These are phyloP conservation scores for Tonatia bakeri DNA, from an alignment of 2,113 vertebrate genomes.

Conservation along the genomic window DNA sequence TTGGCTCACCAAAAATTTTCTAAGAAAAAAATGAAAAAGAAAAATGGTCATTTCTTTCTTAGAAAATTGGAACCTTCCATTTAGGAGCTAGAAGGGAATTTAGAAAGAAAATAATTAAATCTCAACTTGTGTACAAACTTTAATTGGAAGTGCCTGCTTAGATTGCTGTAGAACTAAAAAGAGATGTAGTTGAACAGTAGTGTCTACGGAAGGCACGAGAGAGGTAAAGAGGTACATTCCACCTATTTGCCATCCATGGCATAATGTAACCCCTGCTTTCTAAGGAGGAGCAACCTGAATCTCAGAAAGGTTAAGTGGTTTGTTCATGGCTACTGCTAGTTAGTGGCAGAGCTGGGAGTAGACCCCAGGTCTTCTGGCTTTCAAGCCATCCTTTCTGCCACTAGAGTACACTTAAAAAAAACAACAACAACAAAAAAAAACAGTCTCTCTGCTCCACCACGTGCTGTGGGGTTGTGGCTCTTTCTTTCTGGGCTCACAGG, in stretches of 20 bases:
- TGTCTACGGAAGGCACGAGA: not conserved
- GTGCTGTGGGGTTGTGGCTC: fast-evolving
- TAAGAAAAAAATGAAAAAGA: not conserved
- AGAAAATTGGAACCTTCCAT: not conserved
- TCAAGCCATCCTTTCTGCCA: not conserved
- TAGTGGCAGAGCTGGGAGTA: not conserved
- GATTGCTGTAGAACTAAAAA: not conserved
- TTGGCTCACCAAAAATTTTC: no score
- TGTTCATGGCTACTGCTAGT: not conserved
- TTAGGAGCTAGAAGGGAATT: not conserved
- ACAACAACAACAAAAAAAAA: no score
- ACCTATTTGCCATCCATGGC: not conserved
- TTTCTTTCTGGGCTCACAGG: not conserved
- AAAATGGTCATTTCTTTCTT: not conserved
- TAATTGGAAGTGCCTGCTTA: not conserved
- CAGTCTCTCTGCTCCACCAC: not conserved
- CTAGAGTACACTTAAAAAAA: not conserved
- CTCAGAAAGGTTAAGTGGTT: not conserved
- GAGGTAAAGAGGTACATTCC: not conserved
- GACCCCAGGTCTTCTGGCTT: not conserved
- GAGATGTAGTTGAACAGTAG: not conserved
- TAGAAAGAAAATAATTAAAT: not conserved
- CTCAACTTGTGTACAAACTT: not conserved
- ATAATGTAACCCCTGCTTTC: not conserved
- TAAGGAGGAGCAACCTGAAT: not conserved